phyloP scores from a whole-genome alignment of 2,113 vertebrate species.

The Petrocephalus microphthalmus region DNA sequence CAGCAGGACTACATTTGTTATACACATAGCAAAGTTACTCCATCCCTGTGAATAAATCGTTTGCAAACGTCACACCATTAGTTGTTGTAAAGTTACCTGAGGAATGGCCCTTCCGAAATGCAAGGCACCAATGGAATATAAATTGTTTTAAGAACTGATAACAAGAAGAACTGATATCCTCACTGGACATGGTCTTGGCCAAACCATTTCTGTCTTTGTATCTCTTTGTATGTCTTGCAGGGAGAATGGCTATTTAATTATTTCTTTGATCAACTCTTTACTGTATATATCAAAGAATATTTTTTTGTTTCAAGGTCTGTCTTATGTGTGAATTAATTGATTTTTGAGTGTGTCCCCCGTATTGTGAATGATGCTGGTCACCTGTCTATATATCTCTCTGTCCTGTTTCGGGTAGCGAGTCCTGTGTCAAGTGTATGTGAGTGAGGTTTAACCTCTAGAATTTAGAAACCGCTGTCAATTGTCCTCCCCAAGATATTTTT shows the following conservation, averaged over 20 bases:
- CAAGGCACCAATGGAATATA: no score
- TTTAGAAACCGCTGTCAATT: neutral
- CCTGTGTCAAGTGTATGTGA: neutral
- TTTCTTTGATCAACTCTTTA: neutral
- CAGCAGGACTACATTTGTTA: no score
- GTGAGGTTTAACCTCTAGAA: neutral
- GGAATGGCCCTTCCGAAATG: no score
- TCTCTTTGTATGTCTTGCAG: neutral
- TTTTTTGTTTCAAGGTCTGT: neutral
- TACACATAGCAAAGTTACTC: no score
- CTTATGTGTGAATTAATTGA: neutral
- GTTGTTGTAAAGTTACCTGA: no score
- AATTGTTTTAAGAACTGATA: no score
- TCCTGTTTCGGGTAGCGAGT: neutral
- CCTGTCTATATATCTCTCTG: neutral
- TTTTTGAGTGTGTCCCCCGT: neutral
- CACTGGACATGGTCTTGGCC: neutral
- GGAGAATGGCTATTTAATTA: neutral
- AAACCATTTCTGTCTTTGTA: neutral
- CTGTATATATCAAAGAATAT: neutral
- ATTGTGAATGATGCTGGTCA: neutral
- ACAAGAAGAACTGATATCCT: no score
- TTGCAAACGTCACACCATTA: no score
- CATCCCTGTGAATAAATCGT: no score
- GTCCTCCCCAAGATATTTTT: neutral